phyloP scores from a whole-genome alignment of 2,888 invertebrate genomes.

The Agrotis segetum region DNA sequence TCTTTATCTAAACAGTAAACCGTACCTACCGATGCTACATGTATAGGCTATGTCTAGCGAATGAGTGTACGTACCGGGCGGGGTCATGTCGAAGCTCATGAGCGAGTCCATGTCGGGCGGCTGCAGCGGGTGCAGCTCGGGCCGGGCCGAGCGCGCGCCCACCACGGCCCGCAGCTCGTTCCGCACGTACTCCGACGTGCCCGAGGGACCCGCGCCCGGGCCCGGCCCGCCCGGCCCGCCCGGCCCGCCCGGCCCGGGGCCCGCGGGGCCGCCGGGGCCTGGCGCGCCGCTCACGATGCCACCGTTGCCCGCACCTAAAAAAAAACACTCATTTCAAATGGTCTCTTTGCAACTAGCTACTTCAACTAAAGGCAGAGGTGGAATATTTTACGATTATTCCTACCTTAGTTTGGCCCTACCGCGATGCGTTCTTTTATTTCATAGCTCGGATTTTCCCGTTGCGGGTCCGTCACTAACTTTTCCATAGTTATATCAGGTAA shows the following conservation, averaged over 20 bases:
- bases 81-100: slow-evolving; percentile 93
- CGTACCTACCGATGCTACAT: slow-evolving; percentile 20
- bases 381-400: slow-evolving; percentile 22
- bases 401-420: slow-evolving; percentile 46
- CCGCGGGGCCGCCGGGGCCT: slow-evolving; percentile 56
- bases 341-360: slow-evolving; percentile 13
- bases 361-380: slow-evolving; percentile 13
- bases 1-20: slow-evolving; percentile 39
- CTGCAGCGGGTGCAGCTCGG: slow-evolving; percentile 89
- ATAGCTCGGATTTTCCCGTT: slow-evolving; percentile 17
- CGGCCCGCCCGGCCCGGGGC: slow-evolving; percentile 47
- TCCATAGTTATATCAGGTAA: slow-evolving; percentile 69
- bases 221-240: slow-evolving; percentile 45
- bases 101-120: slow-evolving; percentile 93
- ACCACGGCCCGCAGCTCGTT: slow-evolving; percentile 97
- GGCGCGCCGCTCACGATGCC: slow-evolving; percentile 66
- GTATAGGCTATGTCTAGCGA: slow-evolving; percentile 9
- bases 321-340: slow-evolving; percentile 33
- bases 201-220: slow-evolving; percentile 68
- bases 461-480: slow-evolving; percentile 32
- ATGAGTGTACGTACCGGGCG: slow-evolving; percentile 87
- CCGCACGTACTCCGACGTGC: slow-evolving; percentile 96
- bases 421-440: slow-evolving; percentile 18
- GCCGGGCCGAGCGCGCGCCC: slow-evolving; percentile 94
- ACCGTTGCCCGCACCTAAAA: slow-evolving; percentile 73